Percentiles rank a stretch among this genome's conserved stretches.
These are phyloP conservation scores for Autographa gamma DNA, from an alignment of 2,888 invertebrate genomes.

Conservation along the genomic window DNA sequence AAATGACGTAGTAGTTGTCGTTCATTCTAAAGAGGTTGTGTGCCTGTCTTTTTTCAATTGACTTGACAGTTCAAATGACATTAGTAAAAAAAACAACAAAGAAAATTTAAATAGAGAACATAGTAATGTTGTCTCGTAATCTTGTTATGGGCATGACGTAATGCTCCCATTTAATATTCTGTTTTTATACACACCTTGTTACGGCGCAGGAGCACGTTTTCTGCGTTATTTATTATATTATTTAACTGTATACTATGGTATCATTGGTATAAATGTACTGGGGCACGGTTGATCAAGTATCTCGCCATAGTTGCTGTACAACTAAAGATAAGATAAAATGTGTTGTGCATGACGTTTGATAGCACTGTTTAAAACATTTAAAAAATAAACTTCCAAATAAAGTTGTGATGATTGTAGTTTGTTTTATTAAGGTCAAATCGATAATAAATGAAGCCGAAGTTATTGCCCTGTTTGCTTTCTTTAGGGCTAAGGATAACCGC, in stretches of 20 bases:
- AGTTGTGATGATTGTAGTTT: background rate
- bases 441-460: background rate
- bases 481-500: background rate
- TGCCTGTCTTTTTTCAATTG: no score
- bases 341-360: background rate
- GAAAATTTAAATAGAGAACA: background rate
- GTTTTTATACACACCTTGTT: slow-evolving; percentile 64
- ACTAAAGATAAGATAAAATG: background rate
- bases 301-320: background rate
- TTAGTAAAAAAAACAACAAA: background rate
- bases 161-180: slow-evolving; percentile 71
- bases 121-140: slow-evolving; percentile 60
- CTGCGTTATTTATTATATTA: slow-evolving; percentile 33
- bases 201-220: slow-evolving; percentile 44
- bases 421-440: background rate
- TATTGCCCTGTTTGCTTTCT: background rate
- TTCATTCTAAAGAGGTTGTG: no score
- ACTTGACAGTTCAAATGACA: background rate
- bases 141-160: slow-evolving; percentile 72
- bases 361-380: background rate
- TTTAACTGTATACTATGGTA: background rate
- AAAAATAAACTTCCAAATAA: background rate
- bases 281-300: slow-evolving; percentile 5
- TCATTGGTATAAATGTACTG: background rate
- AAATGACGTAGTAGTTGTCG: no score